phyloP scores from a whole-genome alignment of 2,797 vertebrate genomes.

The Clarias platycephalus region DNA sequence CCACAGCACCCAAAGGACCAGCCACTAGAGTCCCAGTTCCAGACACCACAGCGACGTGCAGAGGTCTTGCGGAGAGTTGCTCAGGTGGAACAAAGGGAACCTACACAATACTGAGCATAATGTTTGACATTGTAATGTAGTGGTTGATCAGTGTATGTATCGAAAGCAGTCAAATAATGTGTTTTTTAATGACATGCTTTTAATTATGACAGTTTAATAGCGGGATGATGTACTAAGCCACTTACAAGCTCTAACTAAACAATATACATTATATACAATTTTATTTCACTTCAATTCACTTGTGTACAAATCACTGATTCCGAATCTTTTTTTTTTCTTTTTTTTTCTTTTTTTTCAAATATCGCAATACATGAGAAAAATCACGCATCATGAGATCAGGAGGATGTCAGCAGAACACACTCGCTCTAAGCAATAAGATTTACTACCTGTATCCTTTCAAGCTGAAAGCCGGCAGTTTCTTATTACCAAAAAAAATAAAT shows the following conservation, averaged over 20 bases:
- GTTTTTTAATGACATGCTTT: background rate
- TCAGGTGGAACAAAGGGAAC: too few species aligned
- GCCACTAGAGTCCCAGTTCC: too few species aligned
- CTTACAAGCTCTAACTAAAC: too few species aligned
- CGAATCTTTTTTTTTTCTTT: background rate
- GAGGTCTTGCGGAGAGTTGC: too few species aligned
- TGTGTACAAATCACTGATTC: background rate
- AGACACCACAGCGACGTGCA: too few species aligned
- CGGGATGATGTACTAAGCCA: too few species aligned
- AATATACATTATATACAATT: too few species aligned
- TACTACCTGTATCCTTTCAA: background rate
- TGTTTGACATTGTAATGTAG: too few species aligned
- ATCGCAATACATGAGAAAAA: background rate
- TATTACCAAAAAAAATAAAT: background rate
- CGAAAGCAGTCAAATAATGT: background rate
- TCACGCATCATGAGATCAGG: background rate
- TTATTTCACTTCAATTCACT: background rate
- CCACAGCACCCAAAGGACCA: too few species aligned
- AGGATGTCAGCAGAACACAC: background rate
- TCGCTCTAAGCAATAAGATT: conserved; percentile 1
- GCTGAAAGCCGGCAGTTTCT: background rate
- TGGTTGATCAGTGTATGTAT: too few species aligned
- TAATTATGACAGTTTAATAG: conserved; percentile 4
- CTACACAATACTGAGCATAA: too few species aligned
- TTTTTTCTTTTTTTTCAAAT: background rate